Evolutionary conservation across 92 coral and sea anemone species (phyloP).

Genomic region (Virgularia gustaviana): DNA sequence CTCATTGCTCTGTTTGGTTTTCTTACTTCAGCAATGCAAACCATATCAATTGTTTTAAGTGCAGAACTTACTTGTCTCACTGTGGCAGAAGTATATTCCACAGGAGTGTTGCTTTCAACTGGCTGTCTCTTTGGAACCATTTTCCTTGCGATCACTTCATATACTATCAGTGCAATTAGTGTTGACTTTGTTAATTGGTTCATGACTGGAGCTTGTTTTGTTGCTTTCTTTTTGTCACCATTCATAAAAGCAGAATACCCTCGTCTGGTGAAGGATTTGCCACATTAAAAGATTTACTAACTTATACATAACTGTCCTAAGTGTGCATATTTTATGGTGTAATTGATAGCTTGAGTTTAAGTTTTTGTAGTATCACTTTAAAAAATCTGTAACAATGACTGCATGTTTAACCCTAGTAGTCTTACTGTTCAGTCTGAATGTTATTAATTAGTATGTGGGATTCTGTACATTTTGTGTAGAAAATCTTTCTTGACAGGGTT

Average conservation of each 20-base stretch:
- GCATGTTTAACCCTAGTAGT: too few relatives aligned
- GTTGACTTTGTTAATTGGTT: constrained; percentile 26
- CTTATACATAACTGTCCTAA: too few relatives aligned
- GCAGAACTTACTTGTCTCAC: constrained; percentile 26
- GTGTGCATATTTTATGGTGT: too few relatives aligned
- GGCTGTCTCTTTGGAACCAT: constrained; percentile 12
- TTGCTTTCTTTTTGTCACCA: constrained; percentile 2
- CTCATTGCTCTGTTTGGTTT: constrained; percentile 4
- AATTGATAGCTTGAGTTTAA: too few relatives aligned
- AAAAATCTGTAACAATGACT: too few relatives aligned
- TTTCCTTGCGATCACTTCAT: constrained; percentile 11
- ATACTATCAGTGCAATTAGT: constrained; percentile 9
- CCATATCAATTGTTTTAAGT: constrained; percentile 18
- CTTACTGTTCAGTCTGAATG: too few relatives aligned
- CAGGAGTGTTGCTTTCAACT: constrained; percentile 1
- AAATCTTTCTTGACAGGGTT: too few relatives aligned
- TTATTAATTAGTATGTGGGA: too few relatives aligned
- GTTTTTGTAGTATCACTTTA: too few relatives aligned
- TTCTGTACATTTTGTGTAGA: too few relatives aligned
- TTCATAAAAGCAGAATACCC: constrained; percentile 18
- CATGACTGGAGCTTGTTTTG: not conserved
- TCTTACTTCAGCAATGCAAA: constrained; percentile 14
- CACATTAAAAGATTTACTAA: too few relatives aligned
- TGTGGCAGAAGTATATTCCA: constrained; percentile 12
- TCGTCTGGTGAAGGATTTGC: constrained; percentile 22